These are phyloP conservation scores for Festucalex cinctus DNA, from an alignment of 2,113 vertebrate genomes.

Conservation along the genomic window DNA sequence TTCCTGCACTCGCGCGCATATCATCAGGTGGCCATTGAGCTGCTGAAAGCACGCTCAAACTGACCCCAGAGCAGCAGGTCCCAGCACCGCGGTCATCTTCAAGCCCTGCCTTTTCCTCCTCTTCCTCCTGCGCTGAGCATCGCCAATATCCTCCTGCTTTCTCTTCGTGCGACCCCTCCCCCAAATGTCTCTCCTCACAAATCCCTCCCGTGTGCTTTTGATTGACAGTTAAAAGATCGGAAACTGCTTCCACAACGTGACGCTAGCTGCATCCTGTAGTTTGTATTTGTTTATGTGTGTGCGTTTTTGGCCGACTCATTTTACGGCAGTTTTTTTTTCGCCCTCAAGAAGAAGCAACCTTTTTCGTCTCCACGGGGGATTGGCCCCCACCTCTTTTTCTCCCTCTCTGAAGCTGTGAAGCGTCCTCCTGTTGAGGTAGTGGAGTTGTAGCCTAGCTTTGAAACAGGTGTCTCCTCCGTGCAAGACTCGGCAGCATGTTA, in stretches of 20 bases:
- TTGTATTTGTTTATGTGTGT: conserved; percentile 21
- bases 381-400: conserved; percentile 10
- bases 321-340: conserved; percentile 25
- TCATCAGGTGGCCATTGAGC: conserved; percentile 59
- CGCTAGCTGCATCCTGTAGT: background rate
- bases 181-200: conserved; percentile 35
- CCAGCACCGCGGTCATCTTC: conserved; percentile 81
- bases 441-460: conserved; percentile 13
- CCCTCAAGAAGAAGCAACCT: conserved; percentile 13
- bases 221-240: conserved; percentile 67
- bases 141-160: conserved; percentile 15
- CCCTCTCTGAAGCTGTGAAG: conserved; percentile 2
- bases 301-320: conserved; percentile 56
- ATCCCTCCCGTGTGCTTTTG: conserved; percentile 48
- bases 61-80: conserved; percentile 48
- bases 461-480: conserved; percentile 11
- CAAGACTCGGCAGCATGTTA: conserved; percentile 76
- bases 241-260: conserved; percentile 43
- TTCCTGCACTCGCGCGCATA: conserved; percentile 27
- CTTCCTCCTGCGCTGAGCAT: conserved; percentile 2
- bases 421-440: conserved; percentile 12
- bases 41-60: conserved; percentile 30
- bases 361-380: conserved; percentile 10
- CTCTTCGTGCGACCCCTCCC: conserved; percentile 52
- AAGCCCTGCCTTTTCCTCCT: conserved; percentile 3